These are phyloP conservation scores for Eidolon dupreanum DNA, from an alignment of 2,797 vertebrate species.

Conservation along the genomic window DNA sequence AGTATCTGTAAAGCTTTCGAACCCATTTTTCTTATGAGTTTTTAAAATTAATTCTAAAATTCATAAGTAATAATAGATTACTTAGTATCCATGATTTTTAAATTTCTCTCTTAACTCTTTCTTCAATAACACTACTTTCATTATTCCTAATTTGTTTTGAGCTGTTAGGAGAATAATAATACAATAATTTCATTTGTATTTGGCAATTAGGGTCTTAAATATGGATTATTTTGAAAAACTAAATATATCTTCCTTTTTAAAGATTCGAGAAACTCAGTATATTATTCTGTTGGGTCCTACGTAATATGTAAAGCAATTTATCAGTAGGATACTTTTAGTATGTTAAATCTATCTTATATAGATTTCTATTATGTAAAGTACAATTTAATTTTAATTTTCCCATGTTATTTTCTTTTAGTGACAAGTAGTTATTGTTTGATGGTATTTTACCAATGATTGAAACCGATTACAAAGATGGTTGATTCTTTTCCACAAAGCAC, in stretches of 20 bases:
- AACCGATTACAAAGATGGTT: background rate
- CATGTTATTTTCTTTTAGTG: background rate
- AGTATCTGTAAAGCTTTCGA: conserved; percentile 22
- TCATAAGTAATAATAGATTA: background rate
- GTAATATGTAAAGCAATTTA: background rate
- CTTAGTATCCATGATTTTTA: background rate
- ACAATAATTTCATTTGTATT: background rate
- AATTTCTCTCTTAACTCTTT: background rate
- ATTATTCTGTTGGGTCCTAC: background rate
- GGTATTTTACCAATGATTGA: conserved; percentile 2
- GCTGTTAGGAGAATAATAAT: background rate
- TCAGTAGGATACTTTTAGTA: background rate
- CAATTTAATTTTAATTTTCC: conserved; percentile 15
- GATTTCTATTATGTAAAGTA: background rate
- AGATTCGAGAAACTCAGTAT: background rate
- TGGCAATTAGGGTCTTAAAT: background rate
- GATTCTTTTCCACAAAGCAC: background rate
- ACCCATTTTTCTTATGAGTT: background rate
- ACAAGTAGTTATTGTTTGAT: background rate
- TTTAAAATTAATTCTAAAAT: conserved; percentile 26
- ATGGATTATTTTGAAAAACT: background rate
- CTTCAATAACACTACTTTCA: background rate
- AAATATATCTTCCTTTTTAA: conserved; percentile 17
- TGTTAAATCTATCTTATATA: background rate
- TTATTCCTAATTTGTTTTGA: background rate